Conservation (phyloP, 2,113 vertebrate genomes). For the Actenoides lindsayi region DNA sequence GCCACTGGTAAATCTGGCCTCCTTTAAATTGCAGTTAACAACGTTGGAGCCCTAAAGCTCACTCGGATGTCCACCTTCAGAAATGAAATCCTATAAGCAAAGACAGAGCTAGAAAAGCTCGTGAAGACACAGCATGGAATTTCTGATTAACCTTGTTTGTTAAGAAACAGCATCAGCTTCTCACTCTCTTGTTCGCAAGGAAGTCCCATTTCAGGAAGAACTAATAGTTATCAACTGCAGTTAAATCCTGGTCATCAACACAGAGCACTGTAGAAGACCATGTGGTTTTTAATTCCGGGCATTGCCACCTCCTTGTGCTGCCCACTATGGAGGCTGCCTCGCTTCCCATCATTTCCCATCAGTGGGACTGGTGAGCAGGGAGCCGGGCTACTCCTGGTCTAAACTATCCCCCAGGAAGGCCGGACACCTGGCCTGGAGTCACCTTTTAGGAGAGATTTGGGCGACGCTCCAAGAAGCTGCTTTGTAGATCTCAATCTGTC, state of each 20-base stretch:
- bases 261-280: neutral
- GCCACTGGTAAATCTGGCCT: neutral
- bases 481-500: neutral
- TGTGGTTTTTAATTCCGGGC: neutral
- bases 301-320: neutral
- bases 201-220: neutral
- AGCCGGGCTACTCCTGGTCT: neutral
- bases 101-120: neutral
- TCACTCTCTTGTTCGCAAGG: neutral
- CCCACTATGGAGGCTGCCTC: too few relatives aligned
- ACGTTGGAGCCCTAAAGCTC: neutral
- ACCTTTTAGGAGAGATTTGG: neutral
- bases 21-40: neutral
- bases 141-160: neutral
- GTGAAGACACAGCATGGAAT: neutral
- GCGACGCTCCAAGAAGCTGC: neutral
- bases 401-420: neutral
- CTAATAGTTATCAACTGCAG: neutral
- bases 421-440: neutral
- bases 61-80: neutral
- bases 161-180: neutral
- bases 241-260: neutral
- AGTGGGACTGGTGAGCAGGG: too few relatives aligned
- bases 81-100: neutral
- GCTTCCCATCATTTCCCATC: too few relatives aligned